Evolutionary conservation across 2,797 vertebrate genomes (phyloP), one percentile per base, ranked within the genome.

Genomic region (Chrysocyon brachyurus): DNA sequence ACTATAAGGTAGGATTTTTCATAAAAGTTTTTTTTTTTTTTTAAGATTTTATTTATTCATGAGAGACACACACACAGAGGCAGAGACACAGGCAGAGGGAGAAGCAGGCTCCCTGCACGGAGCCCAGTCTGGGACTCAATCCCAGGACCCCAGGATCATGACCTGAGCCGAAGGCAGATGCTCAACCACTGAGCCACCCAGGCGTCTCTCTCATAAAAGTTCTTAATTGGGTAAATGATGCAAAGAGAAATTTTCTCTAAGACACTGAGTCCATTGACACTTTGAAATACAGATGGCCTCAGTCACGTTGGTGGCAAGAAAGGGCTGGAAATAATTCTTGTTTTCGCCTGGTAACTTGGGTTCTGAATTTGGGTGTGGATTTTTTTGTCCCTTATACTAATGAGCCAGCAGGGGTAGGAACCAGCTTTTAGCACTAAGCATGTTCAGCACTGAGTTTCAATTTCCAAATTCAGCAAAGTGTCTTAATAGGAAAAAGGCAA

Each of bases 381-480:
- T n/a, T 75, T 75, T 83, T 84, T 59, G 52, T 52, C 31, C 49
- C 54, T 63, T 6, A 24, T 68, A 24, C n/a, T 46, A 24, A 24
- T 84, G 33, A 95, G n/a, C 86, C 33, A 82, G 59, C 81, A 63
- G 36, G 1, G 33, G 57, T 78, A 84, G 26, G 10, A 85, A 96
- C 93, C 28, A 96, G 70, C 40, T 93, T 96, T 92, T 95, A 97
- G 56, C 79, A 56, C 46, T 21, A 52, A 94, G 57, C 16, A 1
- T 56, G 26, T 57, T 85, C 21, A 16, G 59, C 66, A 3, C 57
- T 33, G 33, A 73, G 91, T 96, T 97, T 64, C 49, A 91, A 3
- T 87, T 75, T 89, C 93, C 36, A 61, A 40, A 52, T 72, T 77
- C 59, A 87, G 86, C 14, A 59, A 73, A 66, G 15, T 19, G 19